These are phyloP conservation scores for Drosophila nigricruria DNA, from an alignment of 2,888 invertebrate genomes.

Conservation along the genomic window DNA sequence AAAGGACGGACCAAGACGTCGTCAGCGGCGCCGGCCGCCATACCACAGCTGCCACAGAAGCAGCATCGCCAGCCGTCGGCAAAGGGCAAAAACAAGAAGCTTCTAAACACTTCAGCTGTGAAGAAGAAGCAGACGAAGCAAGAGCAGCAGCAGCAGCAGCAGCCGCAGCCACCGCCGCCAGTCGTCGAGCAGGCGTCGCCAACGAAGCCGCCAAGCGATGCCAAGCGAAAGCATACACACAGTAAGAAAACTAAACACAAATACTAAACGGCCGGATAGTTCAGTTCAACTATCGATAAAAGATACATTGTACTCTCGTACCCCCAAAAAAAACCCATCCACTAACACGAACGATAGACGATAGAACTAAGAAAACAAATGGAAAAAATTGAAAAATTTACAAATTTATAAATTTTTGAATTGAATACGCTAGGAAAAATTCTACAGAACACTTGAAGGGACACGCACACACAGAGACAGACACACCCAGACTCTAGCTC, in stretches of 20 bases:
- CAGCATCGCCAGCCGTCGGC: neutral
- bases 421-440: no score
- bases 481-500: no score
- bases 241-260: slow-evolving; percentile 15
- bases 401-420: no score
- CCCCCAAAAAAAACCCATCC: no score
- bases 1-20: neutral
- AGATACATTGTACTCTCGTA: no score
- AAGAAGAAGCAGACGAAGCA: neutral
- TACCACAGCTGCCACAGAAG: neutral
- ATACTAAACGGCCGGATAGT: no score
- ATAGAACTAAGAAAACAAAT: no score
- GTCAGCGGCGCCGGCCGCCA: neutral
- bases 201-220: neutral
- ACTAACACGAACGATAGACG: no score
- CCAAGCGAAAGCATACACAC: slow-evolving; percentile 2
- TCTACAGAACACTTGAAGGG: no score
- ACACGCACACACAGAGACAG: no score
- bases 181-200: neutral
- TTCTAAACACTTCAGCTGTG: neutral
- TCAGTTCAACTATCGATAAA: no score
- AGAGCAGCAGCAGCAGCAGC: neutral
- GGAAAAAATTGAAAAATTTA: no score
- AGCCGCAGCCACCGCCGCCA: neutral
- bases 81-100: slow-evolving; percentile 11